Percentiles rank a stretch among this genome's conserved stretches.
These are phyloP conservation scores for Bos javanicus DNA, from an alignment of 2,113 vertebrate species.

Conservation along the genomic window DNA sequence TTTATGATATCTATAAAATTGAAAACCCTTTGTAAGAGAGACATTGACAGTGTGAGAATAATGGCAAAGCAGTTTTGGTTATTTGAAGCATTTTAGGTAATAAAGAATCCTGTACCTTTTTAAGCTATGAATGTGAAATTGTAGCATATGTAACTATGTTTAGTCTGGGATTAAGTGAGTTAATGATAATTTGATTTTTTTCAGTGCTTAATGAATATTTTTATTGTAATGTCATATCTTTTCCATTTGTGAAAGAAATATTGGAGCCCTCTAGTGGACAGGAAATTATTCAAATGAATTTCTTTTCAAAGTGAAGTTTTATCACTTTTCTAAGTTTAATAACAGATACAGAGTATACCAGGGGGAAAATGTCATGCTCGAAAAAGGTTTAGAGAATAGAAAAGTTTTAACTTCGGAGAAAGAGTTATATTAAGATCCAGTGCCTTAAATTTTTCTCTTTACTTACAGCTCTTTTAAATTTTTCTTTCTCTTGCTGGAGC, in stretches of 20 bases:
- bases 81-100: conserved; percentile 21
- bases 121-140: not conserved
- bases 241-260: conserved; percentile 58
- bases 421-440: not conserved
- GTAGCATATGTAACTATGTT: not conserved
- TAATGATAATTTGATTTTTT: not conserved
- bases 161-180: conserved; percentile 9
- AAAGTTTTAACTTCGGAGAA: not conserved
- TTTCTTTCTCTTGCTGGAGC: not conserved
- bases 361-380: not conserved
- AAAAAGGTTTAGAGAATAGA: not conserved
- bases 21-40: not conserved
- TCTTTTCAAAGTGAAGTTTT: conserved; percentile 55
- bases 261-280: conserved; percentile 76
- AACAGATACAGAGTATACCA: not conserved
- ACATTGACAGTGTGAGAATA: not conserved
- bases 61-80: not conserved
- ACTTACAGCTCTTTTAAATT: not conserved
- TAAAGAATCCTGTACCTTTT: not conserved
- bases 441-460: not conserved
- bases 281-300: conserved; percentile 54
- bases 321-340: conserved; percentile 45
- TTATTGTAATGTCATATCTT: not conserved
- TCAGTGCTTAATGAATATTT: conserved; percentile 2
- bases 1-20: not conserved